Evolutionary conservation across 1,140 invertebrate genomes (phyloP).

Genomic region (Drosophila tristis): DNA sequence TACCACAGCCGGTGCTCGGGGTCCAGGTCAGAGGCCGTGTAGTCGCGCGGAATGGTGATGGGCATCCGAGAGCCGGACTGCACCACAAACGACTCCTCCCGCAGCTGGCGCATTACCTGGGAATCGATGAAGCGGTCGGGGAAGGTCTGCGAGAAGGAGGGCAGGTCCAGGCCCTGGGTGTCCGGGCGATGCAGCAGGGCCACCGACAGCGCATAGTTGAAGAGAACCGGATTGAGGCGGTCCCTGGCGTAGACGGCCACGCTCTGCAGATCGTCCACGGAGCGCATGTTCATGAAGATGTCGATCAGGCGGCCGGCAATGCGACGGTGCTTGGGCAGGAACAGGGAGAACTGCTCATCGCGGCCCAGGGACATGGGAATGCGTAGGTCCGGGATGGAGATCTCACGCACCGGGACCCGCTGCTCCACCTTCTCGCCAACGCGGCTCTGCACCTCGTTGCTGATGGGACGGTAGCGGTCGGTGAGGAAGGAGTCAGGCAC

Average conservation of each 20-base stretch:
- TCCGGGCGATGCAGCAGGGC: conserved; percentile 90
- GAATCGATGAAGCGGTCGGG: conserved; percentile 92
- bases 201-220: conserved; percentile 91
- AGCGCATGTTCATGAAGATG: conserved; percentile 89
- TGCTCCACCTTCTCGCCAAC: conserved; percentile 86
- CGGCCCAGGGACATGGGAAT: conserved; percentile 88
- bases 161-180: conserved; percentile 89
- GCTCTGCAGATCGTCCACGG: conserved; percentile 89
- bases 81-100: conserved; percentile 89
- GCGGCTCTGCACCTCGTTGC: conserved; percentile 84
- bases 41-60: conserved; percentile 89
- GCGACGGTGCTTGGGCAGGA: conserved; percentile 89
- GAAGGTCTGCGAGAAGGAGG: conserved; percentile 89
- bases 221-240: conserved; percentile 90
- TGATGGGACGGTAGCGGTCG: conserved; percentile 87
- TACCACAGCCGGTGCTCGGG: conserved; percentile 89
- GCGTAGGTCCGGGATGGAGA: conserved; percentile 88
- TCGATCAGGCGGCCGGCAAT: conserved; percentile 89
- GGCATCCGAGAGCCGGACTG: conserved; percentile 87
- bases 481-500: conserved; percentile 87
- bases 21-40: conserved; percentile 90
- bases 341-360: conserved; percentile 90
- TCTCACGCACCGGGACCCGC: conserved; percentile 87
- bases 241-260: conserved; percentile 89
- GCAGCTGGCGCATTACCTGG: conserved; percentile 87